Base-by-base conservation (phyloP, 2,113 vertebrate species). In the Brachypodius melanocephalos region DNA sequence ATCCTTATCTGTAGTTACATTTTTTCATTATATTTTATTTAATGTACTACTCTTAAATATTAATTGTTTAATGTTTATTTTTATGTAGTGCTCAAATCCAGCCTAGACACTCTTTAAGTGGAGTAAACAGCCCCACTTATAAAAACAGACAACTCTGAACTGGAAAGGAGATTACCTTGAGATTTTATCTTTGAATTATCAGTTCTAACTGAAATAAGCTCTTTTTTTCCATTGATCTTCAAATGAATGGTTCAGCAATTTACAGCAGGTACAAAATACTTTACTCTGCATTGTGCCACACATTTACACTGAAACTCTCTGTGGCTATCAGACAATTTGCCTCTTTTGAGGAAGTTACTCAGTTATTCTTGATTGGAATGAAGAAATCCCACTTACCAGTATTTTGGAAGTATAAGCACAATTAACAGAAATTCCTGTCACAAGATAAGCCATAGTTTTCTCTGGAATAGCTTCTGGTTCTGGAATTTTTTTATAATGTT, bases 391-490 rank as follows among this genome's bases (percentile, higher is more conserved):
- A 79, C 98, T 96, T 98, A 99, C 99, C 99, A 99, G 97, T 96
- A 99, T 99, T 97, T 99, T 99, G 71, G 99, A 99, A 77, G 99
- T 99, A 93, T 99, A 99, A 97, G 99, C 99, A 97, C 98, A 99
- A 95, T 99, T 99, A 93, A 99, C 99, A 72, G 99, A 98, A 96
- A 99, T 99, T 92, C 99, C 99, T 95, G 99, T 98, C 96, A 99
- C 97, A 85, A 99, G 98, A 65, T 98, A 97, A 95, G 99, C 98
- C 97, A 99, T 96, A 76, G 95, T 97, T 97, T 98, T 98, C 83
- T 98, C 96, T 93, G 99, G 98, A 95, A 99, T 97, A 96, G 97
- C 98, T 89, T 99, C 98, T 25, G 99, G 98, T 79, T 99, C 98
- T 68, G 99, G 99, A 97, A 99, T 95, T 94, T 98, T 99, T 97